phyloP scores from a whole-genome alignment of 1,140 invertebrate genomes.

The Patella vulgata region DNA sequence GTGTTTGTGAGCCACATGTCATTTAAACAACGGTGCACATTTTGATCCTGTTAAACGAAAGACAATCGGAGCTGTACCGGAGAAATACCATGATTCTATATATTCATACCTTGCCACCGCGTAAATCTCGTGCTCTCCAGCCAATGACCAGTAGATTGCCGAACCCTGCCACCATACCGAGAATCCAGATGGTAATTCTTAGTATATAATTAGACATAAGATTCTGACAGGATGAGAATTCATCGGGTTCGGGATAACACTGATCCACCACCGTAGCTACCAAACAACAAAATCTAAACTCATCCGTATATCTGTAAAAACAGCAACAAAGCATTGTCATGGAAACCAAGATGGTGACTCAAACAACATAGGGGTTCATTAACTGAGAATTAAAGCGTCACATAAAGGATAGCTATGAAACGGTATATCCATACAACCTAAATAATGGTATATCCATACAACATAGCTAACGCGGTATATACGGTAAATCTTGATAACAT shows the following conservation, averaged over 20 bases:
- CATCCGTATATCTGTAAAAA: conserved; percentile 67
- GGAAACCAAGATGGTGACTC: neutral
- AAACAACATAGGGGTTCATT: neutral
- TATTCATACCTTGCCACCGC: conserved; percentile 55
- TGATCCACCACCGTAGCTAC: conserved; percentile 57
- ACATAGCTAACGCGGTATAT: no score
- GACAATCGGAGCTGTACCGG: no score
- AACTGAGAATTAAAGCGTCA: neutral
- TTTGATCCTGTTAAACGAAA: no score
- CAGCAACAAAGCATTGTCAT: conserved; percentile 8
- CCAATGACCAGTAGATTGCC: conserved; percentile 75
- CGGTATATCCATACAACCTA: no score
- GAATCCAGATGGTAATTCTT: conserved; percentile 74
- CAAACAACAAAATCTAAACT: conserved; percentile 71
- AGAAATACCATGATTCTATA: no score
- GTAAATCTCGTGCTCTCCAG: conserved; percentile 68
- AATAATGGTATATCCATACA: no score
- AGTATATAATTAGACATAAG: conserved; percentile 72
- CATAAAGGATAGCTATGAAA: no score
- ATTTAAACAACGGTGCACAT: no score
- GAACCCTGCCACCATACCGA: conserved; percentile 73
- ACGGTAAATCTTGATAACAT: no score
- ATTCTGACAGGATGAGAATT: conserved; percentile 73
- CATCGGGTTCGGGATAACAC: conserved; percentile 69
- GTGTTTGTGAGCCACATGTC: no score